These are phyloP conservation scores for Zootoca vivipara DNA, from an alignment of 2,113 vertebrate genomes.

Conservation along the genomic window DNA sequence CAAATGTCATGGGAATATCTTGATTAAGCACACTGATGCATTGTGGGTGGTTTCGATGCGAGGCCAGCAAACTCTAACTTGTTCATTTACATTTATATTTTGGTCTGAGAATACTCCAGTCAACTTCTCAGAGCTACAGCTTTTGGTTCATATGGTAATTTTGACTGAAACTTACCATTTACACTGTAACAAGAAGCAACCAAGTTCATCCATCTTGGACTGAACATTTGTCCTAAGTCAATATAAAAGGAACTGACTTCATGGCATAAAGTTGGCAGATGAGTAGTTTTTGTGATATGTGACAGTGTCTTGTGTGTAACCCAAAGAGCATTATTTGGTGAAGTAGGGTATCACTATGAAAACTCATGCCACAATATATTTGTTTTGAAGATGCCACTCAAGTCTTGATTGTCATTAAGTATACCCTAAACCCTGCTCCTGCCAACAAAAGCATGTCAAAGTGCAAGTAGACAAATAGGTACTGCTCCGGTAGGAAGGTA, in stretches of 20 bases:
- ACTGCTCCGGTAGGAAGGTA: too few species aligned
- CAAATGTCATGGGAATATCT: constrained; percentile 19
- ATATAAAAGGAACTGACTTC: neutral
- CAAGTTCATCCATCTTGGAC: neutral
- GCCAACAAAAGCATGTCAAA: too few species aligned
- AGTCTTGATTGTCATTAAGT: neutral
- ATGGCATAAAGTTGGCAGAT: neutral
- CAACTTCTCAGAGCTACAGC: neutral
- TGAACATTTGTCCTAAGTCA: neutral
- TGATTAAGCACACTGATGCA: neutral
- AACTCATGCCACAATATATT: neutral
- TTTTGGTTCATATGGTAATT: neutral
- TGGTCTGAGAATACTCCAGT: constrained; percentile 2
- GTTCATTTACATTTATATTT: neutral
- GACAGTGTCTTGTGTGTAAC: neutral
- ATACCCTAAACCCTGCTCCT: neutral
- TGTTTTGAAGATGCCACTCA: neutral
- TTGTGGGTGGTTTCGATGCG: neutral
- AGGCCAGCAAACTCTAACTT: neutral
- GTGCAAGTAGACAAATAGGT: too few species aligned
- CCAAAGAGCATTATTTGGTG: neutral
- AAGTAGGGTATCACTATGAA: neutral
- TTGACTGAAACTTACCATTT: neutral
- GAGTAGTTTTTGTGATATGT: neutral
- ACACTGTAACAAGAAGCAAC: neutral